Percentiles rank a stretch among this genome's conserved stretches.
Conservation (phyloP, 2,888 invertebrate species). For the Matsumyia berberina region DNA sequence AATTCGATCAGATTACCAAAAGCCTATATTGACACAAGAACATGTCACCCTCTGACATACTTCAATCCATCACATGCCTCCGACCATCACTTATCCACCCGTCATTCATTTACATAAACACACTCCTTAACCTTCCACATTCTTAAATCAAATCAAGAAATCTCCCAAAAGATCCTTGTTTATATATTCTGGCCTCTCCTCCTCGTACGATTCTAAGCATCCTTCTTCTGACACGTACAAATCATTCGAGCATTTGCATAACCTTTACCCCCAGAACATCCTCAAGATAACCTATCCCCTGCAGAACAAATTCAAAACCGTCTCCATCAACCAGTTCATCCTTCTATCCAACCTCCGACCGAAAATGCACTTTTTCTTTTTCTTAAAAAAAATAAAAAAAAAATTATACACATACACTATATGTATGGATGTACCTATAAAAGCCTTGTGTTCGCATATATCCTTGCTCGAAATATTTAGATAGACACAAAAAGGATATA, state of each 20-base stretch:
- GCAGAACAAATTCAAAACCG: constrained; percentile 27
- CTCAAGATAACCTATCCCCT: constrained; percentile 36
- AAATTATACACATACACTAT: constrained; percentile 10
- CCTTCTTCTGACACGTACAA: constrained; percentile 69
- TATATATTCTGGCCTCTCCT: constrained; percentile 47
- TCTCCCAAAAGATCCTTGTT: constrained; percentile 67
- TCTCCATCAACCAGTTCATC: constrained; percentile 4
- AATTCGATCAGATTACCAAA: constrained; percentile 56
- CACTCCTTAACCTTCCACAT: constrained; percentile 68
- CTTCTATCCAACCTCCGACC: constrained; percentile 7
- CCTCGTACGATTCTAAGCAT: constrained; percentile 36
- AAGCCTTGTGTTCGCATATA: constrained; percentile 68
- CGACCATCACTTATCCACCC: constrained; percentile 66
- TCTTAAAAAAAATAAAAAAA: constrained; percentile 28
- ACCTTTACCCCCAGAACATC: constrained; percentile 59
- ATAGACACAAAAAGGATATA: constrained; percentile 70
- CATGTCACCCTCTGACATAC: constrained; percentile 45
- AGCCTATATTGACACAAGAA: constrained; percentile 37
- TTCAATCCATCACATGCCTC: constrained; percentile 68
- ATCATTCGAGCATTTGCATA: constrained; percentile 74
- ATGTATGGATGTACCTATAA: constrained; percentile 10
- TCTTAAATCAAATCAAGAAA: constrained; percentile 75
- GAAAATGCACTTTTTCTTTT: constrained; percentile 73
- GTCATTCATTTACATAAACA: constrained; percentile 72
- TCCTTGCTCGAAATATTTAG: constrained; percentile 72